Base-by-base conservation (phyloP, 2,888 invertebrate genomes). In the Ophonus ardosiacus region DNA sequence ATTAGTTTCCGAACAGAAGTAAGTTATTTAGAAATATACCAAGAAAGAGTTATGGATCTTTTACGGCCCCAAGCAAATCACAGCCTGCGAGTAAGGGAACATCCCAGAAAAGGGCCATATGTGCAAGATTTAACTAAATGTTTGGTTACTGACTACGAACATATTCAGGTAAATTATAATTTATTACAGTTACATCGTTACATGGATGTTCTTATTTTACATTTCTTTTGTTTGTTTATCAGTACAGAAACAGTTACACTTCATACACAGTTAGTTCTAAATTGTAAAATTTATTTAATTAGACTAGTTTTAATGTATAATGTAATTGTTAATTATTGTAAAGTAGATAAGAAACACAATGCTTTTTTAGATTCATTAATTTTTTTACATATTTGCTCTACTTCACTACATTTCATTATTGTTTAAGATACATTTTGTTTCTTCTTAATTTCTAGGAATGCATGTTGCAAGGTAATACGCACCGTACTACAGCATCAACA, bases 61-160 rank as follows among this genome's bases (percentile, higher is more conserved):
- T 90, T 96, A 78, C 88, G 89, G 90, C 92, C 92, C 0, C 91
- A 92, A 7, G 89, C 91, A 40, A 96, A 96, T 88, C 90, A 91
- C 87, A 90, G 90, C 87, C 92, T 94, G 61, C 94, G 93, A 88
- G 95, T 96, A 40, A 91, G 96, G 82, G 96, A 96, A 90, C 96
- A 96, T 91, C 96, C 96, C 0, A 93, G 93, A 86, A 93, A 93
- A 86, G 96, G 96, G 86, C 95, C 96, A 5, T 96, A 96, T 89
- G 98, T 98, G 6, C 96, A 98, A 92, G 96, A 96, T 88, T 91
- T 97, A 87, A 97, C 97, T 0, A 96, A 95, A 88, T 97, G 97
- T 91, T 92, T 97, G 68, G 97, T 97, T 13, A 96, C 96, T 0
- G 96, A 97, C 90, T 97, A 97, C 90, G 94, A 95, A 87, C 97